These are phyloP conservation scores for Actenoides lindsayi DNA, from an alignment of 2,113 vertebrate genomes.

Conservation along the genomic window DNA sequence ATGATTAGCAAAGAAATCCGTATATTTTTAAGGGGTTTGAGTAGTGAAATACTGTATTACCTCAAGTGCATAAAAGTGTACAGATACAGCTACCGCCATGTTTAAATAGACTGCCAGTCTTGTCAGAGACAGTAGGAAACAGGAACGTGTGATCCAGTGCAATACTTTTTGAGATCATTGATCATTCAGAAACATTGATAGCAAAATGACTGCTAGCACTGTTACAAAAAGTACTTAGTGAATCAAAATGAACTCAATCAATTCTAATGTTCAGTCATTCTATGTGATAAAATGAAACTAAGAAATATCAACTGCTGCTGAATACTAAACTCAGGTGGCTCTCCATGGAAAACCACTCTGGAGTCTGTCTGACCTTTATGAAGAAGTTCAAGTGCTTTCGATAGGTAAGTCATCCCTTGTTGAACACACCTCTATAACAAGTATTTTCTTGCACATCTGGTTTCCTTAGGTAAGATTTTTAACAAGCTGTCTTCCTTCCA, in stretches of 20 bases:
- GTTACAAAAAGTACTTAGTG: neutral
- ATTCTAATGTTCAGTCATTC: neutral
- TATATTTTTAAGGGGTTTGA: neutral
- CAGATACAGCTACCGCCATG: neutral
- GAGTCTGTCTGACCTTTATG: neutral
- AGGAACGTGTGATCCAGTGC: neutral
- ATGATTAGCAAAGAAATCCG: neutral
- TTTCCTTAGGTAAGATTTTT: slow-evolving; percentile 3
- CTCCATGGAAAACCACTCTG: neutral
- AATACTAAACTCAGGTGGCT: neutral
- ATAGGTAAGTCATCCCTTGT: neutral
- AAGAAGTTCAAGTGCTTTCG: neutral
- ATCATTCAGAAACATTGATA: neutral
- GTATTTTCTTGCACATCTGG: neutral
- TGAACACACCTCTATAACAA: neutral
- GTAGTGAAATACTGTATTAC: neutral
- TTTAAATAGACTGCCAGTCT: neutral
- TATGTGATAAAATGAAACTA: neutral
- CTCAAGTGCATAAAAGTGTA: neutral
- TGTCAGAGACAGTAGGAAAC: neutral
- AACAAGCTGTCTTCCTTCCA: neutral
- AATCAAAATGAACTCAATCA: neutral
- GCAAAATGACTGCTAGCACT: neutral
- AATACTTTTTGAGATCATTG: neutral
- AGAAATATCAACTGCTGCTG: neutral